Conservation (phyloP, 2,797 vertebrate genomes). For the Pteropus rufus region DNA sequence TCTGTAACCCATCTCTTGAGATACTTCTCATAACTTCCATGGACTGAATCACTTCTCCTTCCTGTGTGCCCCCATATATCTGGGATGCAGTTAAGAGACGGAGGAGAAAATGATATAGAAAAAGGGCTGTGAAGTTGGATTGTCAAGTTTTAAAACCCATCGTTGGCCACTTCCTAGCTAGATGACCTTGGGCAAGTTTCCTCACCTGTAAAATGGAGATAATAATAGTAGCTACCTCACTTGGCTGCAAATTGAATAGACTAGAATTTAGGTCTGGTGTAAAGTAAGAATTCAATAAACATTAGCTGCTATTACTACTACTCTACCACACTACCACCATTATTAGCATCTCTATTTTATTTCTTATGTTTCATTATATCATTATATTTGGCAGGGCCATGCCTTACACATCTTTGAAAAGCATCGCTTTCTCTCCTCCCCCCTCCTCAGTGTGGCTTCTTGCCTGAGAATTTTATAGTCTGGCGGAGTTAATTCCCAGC, state of each 20-base stretch:
- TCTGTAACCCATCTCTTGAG: not conserved
- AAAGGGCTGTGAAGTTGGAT: not conserved
- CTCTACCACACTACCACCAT: not conserved
- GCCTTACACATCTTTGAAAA: not conserved
- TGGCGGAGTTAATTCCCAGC: not conserved
- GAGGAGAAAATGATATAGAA: not conserved
- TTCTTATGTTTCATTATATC: not conserved
- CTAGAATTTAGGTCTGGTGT: not conserved
- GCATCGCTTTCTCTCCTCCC: not conserved
- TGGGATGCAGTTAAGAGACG: not conserved
- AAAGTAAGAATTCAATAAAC: not conserved
- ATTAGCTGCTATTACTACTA: not conserved
- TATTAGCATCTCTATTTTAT: not conserved
- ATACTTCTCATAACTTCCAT: not conserved
- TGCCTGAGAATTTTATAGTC: not conserved
- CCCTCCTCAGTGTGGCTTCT: not conserved
- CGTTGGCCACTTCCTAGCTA: not conserved
- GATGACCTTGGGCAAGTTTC: not conserved
- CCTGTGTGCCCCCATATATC: not conserved
- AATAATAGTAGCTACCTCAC: not conserved
- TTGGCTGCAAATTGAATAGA: not conserved
- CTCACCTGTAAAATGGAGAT: not conserved
- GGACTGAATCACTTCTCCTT: not conserved
- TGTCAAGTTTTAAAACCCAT: not conserved
- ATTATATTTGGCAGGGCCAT: not conserved